Percentiles rank a stretch among this genome's conserved stretches.
These are phyloP conservation scores for Peromyscus polionotus DNA, from an alignment of 2,113 vertebrate species.

Conservation along the genomic window DNA sequence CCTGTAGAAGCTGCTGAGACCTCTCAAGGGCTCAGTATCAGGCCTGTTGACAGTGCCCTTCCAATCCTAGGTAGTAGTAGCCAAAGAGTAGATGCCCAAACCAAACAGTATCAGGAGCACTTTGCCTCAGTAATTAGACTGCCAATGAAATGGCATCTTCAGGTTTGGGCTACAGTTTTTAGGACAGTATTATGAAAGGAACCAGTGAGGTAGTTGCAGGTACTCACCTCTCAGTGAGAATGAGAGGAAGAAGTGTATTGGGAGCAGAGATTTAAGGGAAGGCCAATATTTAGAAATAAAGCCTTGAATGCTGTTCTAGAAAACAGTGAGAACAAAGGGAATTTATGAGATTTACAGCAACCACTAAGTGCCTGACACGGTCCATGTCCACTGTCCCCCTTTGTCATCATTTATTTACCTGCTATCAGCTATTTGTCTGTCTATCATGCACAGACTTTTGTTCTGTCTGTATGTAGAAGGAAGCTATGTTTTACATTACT, in stretches of 20 bases:
- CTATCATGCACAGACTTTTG: neutral
- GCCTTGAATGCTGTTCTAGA: neutral
- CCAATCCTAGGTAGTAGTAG: neutral
- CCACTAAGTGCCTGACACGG: neutral
- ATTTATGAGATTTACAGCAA: conserved; percentile 48
- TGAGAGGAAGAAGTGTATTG: conserved; percentile 8
- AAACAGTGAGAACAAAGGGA: conserved; percentile 3
- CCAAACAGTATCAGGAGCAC: neutral
- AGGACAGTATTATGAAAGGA: neutral
- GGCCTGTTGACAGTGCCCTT: neutral
- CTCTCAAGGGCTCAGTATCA: neutral
- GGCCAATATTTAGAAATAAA: neutral
- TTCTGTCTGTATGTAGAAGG: neutral
- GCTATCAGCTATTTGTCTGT: neutral
- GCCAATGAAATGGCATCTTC: neutral
- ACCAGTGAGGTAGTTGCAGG: neutral
- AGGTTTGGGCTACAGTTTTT: neutral
- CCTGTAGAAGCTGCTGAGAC: neutral
- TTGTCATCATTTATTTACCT: neutral
- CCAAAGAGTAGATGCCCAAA: neutral
- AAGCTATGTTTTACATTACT: neutral
- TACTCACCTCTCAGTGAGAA: neutral
- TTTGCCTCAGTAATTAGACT: neutral
- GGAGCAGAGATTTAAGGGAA: neutral
- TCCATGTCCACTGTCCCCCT: neutral